Evolutionary conservation across 2,113 vertebrate species (phyloP).

Genomic region (Paraplagusia blochii): DNA sequence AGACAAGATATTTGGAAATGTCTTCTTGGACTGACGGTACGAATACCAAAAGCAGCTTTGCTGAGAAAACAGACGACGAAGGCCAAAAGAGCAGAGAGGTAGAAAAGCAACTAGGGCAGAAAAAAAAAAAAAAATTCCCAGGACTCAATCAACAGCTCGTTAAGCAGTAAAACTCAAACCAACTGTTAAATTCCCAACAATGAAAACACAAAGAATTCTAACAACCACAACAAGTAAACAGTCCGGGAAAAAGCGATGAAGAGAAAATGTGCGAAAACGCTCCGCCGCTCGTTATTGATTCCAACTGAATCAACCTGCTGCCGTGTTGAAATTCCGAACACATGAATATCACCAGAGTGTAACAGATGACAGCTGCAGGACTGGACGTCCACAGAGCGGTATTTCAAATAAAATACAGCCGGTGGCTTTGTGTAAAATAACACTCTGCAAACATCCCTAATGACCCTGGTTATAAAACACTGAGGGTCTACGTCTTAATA

Average conservation of each 20-base stretch:
- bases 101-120: slow-evolving; percentile 12
- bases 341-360: background rate
- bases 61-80: slow-evolving; percentile 17
- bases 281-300: background rate
- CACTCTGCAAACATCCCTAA: background rate
- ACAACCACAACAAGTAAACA: slow-evolving; percentile 28
- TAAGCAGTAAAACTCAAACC: slow-evolving; percentile 32
- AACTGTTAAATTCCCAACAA: slow-evolving; percentile 35
- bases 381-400: background rate
- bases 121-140: slow-evolving; percentile 39
- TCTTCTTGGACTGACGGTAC: background rate
- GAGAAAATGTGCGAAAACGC: slow-evolving; percentile 9
- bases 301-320: background rate
- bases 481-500: slow-evolving; percentile 22
- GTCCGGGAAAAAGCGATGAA: slow-evolving; percentile 7
- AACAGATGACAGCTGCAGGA: background rate
- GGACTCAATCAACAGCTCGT: slow-evolving; percentile 44
- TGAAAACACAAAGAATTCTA: slow-evolving; percentile 34
- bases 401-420: slow-evolving; percentile 1
- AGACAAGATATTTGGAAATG: slow-evolving; percentile 17
- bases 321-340: background rate
- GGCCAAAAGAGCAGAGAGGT: slow-evolving; percentile 7
- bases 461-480: slow-evolving; percentile 14
- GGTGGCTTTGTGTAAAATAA: slow-evolving; percentile 3
- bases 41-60: slow-evolving; percentile 20